phyloP scores from a whole-genome alignment of 2,888 invertebrate genomes.

The Galeruca laticollis region DNA sequence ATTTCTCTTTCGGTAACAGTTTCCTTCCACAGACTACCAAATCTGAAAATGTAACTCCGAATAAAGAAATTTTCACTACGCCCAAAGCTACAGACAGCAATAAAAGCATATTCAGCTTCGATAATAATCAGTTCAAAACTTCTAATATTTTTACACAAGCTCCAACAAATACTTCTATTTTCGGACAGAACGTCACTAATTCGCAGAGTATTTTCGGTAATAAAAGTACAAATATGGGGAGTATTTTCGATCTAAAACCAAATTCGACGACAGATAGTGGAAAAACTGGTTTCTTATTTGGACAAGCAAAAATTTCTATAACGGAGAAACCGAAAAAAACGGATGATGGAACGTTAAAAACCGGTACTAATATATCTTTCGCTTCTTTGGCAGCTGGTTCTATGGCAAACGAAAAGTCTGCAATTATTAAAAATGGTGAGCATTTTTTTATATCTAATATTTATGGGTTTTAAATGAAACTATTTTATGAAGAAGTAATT shows the following conservation, averaged over 20 bases:
- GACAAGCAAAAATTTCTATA: conserved; percentile 15
- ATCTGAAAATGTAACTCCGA: neutral
- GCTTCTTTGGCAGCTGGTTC: conserved; percentile 60
- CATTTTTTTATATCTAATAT: conserved; percentile 5
- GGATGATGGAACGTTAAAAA: conserved; percentile 59
- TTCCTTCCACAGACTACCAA: neutral
- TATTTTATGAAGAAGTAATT: no score
- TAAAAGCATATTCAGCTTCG: conserved; percentile 4
- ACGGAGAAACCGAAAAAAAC: conserved; percentile 48
- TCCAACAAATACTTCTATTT: neutral
- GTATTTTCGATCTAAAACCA: neutral
- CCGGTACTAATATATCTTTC: conserved; percentile 61
- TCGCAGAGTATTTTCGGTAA: conserved; percentile 2
- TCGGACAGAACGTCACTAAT: neutral
- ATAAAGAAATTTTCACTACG: conserved; percentile 41
- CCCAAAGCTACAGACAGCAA: neutral
- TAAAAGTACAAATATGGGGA: neutral
- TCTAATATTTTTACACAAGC: neutral
- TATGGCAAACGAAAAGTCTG: conserved; percentile 46
- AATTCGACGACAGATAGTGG: neutral
- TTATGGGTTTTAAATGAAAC: neutral
- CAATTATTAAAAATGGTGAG: conserved; percentile 47
- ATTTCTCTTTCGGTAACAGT: neutral
- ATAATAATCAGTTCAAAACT: neutral
- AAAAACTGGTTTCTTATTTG: neutral